phyloP scores from a whole-genome alignment of 2,797 vertebrate species.

The Ctenopoma multispine region DNA sequence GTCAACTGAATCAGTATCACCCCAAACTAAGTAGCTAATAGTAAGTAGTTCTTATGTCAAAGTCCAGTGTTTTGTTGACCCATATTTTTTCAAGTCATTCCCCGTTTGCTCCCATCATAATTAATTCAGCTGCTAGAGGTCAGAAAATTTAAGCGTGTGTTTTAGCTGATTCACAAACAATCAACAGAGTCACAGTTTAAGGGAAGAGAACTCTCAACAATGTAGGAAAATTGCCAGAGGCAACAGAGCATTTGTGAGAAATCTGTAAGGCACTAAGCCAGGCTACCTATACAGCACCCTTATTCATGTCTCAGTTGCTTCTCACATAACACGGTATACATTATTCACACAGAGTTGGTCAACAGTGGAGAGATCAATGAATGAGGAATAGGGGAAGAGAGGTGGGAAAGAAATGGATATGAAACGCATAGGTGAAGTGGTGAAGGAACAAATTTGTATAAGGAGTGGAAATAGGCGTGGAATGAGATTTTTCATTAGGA shows the following conservation, averaged over 20 bases:
- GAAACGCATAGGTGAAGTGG: slow-evolving; percentile 32
- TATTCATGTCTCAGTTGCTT: slow-evolving; percentile 40
- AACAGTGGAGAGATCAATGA: slow-evolving; percentile 65
- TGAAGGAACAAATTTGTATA: slow-evolving; percentile 58
- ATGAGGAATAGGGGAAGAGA: slow-evolving; percentile 43
- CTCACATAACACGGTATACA: slow-evolving; percentile 49
- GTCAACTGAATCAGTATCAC: too few species aligned
- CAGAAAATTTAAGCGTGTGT: neutral
- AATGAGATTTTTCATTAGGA: slow-evolving; percentile 60
- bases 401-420: slow-evolving; percentile 49
- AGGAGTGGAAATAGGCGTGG: slow-evolving; percentile 27
- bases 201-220: neutral
- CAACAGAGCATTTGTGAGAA: slow-evolving; percentile 51
- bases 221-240: slow-evolving; percentile 36
- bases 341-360: slow-evolving; percentile 69
- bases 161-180: too few species aligned
- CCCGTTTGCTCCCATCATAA: neutral
- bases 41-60: too few species aligned
- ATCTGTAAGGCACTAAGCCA: slow-evolving; percentile 50
- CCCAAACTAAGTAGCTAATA: too few species aligned
- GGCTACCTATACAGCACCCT: slow-evolving; percentile 30
- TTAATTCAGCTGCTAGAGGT: neutral
- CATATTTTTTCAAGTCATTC: too few species aligned
- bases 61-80: neutral
- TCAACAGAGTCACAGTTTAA: neutral